These are phyloP conservation scores for Felis chaus DNA, from an alignment of 2,113 vertebrate genomes.

Conservation along the genomic window DNA sequence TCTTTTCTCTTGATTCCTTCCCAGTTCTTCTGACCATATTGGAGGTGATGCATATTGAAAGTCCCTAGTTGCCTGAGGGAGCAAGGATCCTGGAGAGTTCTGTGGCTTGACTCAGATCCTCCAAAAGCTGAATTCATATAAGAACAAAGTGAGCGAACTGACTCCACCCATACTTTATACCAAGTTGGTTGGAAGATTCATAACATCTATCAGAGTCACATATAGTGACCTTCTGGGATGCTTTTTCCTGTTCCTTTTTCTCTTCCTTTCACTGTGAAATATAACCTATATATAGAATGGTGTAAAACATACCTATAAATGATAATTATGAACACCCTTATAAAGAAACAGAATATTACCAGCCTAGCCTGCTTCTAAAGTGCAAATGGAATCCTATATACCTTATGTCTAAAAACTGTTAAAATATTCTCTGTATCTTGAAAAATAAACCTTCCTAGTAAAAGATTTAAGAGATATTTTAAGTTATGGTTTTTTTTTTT, in stretches of 20 bases:
- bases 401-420: not conserved
- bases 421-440: not conserved
- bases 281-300: not conserved
- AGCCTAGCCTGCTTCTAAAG: not conserved
- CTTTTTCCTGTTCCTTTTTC: not conserved
- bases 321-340: not conserved
- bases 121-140: constrained; percentile 1
- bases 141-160: not conserved
- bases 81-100: not conserved
- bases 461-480: constrained; percentile 34
- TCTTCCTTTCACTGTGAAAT: constrained; percentile 8
- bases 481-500: not conserved
- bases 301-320: not conserved
- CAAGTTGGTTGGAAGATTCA: not conserved
- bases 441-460: constrained; percentile 9
- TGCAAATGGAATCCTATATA: not conserved
- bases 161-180: not conserved
- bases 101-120: not conserved
- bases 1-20: not conserved
- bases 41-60: not conserved
- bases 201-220: not conserved
- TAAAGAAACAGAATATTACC: constrained; percentile 30
- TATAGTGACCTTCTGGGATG: not conserved
- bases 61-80: not conserved
- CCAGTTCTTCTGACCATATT: not conserved